phyloP scores from a whole-genome alignment of 2,797 vertebrate species.

The Phrynocephalus guinanensis region DNA sequence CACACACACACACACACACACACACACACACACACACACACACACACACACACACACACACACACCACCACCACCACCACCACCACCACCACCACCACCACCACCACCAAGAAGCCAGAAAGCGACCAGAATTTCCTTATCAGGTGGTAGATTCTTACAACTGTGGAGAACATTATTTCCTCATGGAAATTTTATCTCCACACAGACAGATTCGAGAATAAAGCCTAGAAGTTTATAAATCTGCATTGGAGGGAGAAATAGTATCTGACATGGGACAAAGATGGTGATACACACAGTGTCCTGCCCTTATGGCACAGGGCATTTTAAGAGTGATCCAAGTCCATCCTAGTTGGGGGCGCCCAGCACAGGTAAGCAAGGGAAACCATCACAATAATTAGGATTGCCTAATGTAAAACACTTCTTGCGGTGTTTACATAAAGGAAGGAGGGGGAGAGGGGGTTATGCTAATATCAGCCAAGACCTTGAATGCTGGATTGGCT shows the following conservation, averaged over 20 bases:
- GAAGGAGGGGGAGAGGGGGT: slow-evolving; percentile 19
- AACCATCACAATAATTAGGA: slow-evolving; percentile 18
- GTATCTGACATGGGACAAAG: not conserved
- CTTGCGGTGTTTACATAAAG: slow-evolving; percentile 42
- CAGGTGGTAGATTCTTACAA: not conserved
- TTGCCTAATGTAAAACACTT: not conserved
- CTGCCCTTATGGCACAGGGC: not conserved
- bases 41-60: too few species aligned
- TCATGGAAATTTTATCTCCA: not conserved
- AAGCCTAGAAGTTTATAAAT: not conserved
- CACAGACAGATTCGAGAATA: not conserved
- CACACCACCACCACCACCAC: too few species aligned
- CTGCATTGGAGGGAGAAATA: not conserved
- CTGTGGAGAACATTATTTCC: not conserved
- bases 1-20: too few species aligned
- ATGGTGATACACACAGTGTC: not conserved
- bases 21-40: too few species aligned
- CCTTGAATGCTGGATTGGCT: slow-evolving; percentile 51
- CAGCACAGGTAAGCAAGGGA: accelerated
- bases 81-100: too few species aligned
- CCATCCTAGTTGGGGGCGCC: too few species aligned
- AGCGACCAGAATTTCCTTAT: not conserved
- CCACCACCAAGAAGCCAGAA: not conserved
- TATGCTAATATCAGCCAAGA: slow-evolving; percentile 51
- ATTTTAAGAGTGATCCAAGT: not conserved